phyloP scores from a whole-genome alignment of 92 coral and sea anemone species.

The Porites rus region DNA sequence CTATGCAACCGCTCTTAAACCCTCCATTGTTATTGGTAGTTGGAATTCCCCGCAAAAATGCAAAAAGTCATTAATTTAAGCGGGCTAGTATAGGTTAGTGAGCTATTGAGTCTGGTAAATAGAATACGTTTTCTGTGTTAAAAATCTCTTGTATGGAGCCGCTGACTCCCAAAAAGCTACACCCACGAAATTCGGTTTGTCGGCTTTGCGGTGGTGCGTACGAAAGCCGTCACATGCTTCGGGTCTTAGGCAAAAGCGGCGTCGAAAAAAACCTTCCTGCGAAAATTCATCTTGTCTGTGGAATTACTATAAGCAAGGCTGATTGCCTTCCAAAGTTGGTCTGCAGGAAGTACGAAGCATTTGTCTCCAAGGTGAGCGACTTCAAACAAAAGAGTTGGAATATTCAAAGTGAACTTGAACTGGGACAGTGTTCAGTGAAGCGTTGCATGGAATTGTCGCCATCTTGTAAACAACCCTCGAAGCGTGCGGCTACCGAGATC shows the following conservation, averaged over 20 bases:
- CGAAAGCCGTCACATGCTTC: slow-evolving; percentile 39
- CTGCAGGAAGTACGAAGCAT: slow-evolving; percentile 54
- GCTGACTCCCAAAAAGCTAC: slow-evolving; percentile 37
- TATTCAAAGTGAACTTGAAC: slow-evolving; percentile 21
- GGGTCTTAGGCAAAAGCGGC: slow-evolving; percentile 43
- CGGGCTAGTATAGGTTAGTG: too few species aligned
- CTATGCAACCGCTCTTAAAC: neutral
- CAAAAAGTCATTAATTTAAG: neutral
- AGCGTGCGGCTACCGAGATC: slow-evolving; percentile 39
- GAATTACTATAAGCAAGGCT: slow-evolving; percentile 32
- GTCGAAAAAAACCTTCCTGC: slow-evolving; percentile 13
- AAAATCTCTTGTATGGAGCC: neutral
- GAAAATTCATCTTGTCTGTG: slow-evolving; percentile 40
- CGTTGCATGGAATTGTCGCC: slow-evolving; percentile 59
- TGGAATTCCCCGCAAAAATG: neutral
- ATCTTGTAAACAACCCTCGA: slow-evolving; percentile 42
- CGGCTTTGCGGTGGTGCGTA: slow-evolving; percentile 48
- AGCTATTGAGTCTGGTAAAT: neutral
- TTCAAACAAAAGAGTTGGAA: slow-evolving; percentile 41
- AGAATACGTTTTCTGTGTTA: neutral
- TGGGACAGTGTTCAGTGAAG: slow-evolving; percentile 35
- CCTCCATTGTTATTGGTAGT: slow-evolving; percentile 7
- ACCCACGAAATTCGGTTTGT: slow-evolving; percentile 32
- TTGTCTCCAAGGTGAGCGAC: slow-evolving; percentile 51
- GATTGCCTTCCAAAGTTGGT: slow-evolving; percentile 40